Conservation (phyloP, 2,888 invertebrate species). For the Nipponacmea schrenckii region DNA sequence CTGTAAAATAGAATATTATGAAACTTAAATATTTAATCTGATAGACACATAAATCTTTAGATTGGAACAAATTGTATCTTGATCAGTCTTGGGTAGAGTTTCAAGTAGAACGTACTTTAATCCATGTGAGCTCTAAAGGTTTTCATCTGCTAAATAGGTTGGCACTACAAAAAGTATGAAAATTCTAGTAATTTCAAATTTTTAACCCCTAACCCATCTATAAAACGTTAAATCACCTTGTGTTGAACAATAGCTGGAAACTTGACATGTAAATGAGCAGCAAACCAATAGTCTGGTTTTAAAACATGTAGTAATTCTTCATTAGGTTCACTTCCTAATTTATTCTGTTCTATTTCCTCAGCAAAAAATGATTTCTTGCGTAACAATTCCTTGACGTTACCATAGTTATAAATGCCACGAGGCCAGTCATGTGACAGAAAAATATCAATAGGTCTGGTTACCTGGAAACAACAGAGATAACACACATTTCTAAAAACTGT, state of each 20-base stretch:
- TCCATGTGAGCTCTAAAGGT: too few species aligned
- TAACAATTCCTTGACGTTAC: conserved; percentile 80
- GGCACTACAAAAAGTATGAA: too few species aligned
- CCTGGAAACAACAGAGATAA: conserved; percentile 31
- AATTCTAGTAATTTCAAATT: too few species aligned
- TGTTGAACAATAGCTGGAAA: conserved; percentile 90
- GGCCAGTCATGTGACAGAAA: conserved; percentile 99
- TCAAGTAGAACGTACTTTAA: too few species aligned
- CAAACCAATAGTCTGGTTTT: conserved; percentile 92
- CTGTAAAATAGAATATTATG: conserved; percentile 27
- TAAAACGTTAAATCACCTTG: conserved; percentile 61
- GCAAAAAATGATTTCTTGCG: conserved; percentile 71
- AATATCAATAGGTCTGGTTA: conserved; percentile 78
- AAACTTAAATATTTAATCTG: too few species aligned
- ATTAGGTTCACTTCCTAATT: conserved; percentile 87
- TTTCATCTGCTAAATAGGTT: background rate
- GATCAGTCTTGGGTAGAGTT: too few species aligned
- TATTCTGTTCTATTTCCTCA: conserved; percentile 82
- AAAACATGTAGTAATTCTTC: conserved; percentile 83
- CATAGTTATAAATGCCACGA: conserved; percentile 84
- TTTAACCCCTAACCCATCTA: too few species aligned
- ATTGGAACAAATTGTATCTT: too few species aligned
- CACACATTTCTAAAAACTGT: conserved; percentile 8
- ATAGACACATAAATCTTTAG: too few species aligned
- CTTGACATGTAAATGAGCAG: conserved; percentile 94